Evolutionary conservation across 2,113 vertebrate species (phyloP), one percentile per base, ranked within the genome.

Genomic region (Miniopterus natalensis): DNA sequence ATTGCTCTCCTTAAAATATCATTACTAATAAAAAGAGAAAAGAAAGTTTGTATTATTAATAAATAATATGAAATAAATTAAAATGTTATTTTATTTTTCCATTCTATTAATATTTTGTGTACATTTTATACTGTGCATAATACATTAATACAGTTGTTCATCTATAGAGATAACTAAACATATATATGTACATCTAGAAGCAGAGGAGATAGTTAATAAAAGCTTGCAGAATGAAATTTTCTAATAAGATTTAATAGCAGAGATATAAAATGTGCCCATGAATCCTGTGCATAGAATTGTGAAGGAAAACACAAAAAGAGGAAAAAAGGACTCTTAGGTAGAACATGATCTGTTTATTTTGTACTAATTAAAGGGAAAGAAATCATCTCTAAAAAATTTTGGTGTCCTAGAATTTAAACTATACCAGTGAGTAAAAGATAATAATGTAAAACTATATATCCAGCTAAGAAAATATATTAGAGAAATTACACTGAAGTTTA

Each of bases 401-500:
- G 61, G 10, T 68, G 80, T 45, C 71, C 65, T 93, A 55, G 36
- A 74, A 83, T 84, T 97, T 96, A 47, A 95, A 59, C n/a, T 88
- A 23, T 8, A 59, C 31, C 11, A 59, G 2, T 66, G 29, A 68
- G 23, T 79, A 87, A 91, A 97, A 88, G 51, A 95, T 40, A 85
- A 83, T 45, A 47, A 89, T 11, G 10, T 94, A 14, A 3, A 89
- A 74, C 40, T 96, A 12, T 36, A n/a, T 27, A 57, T 36, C 31
- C 63, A 92, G 71, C 36, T 92, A 92, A 63, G 53, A 90, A 95
- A 75, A 27, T 20, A 45, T 84, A 81, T 71, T 49, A 75, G 70
- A 73, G 47, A 14, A 84, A 84, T 57, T 59, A 71, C 65, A 18
- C 81, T 74, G 40, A 95, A 57, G 13, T 88, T 77, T 51, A 92